Evolutionary conservation across 2,888 invertebrate genomes (phyloP).

Genomic region (Entomobrya multifasciata): DNA sequence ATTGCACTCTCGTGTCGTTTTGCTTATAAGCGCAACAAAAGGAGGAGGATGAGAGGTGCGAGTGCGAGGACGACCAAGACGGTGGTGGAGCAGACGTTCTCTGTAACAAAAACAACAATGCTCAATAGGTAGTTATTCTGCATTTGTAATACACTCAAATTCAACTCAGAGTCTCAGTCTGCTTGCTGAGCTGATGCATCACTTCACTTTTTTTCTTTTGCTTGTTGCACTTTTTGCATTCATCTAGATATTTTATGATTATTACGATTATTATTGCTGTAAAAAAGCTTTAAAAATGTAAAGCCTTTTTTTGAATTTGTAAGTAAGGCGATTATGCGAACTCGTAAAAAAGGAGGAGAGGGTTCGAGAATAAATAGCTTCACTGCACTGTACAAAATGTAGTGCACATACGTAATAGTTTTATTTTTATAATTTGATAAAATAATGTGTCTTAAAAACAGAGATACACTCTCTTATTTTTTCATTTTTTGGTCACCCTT

Average conservation of each 20-base stretch:
- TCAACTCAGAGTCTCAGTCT: conserved; percentile 6
- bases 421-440: conserved; percentile 9
- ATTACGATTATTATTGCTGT: conserved; percentile 40
- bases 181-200: conserved; percentile 15
- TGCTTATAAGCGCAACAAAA: conserved; percentile 3
- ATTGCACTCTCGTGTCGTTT: background rate
- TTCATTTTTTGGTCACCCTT: conserved; percentile 39
- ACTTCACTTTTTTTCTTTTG: conserved; percentile 33
- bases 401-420: conserved; percentile 6
- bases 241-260: conserved; percentile 23
- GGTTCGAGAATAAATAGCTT: conserved; percentile 2
- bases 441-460: conserved; percentile 15
- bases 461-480: background rate
- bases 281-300: conserved; percentile 8
- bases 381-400: too few relatives aligned
- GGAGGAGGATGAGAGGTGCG: conserved; percentile 64
- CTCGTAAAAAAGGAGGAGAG: background rate
- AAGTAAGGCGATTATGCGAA: conserved; percentile 14
- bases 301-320: background rate
- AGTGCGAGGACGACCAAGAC: conserved; percentile 52
- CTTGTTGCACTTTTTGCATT: conserved; percentile 28
- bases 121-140: conserved; percentile 52
- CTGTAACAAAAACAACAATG: conserved; percentile 68
- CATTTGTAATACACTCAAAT: conserved; percentile 26
- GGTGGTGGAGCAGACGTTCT: conserved; percentile 53